Evolutionary conservation across 1,140 invertebrate genomes (phyloP).

Genomic region (Nymphalis io): DNA sequence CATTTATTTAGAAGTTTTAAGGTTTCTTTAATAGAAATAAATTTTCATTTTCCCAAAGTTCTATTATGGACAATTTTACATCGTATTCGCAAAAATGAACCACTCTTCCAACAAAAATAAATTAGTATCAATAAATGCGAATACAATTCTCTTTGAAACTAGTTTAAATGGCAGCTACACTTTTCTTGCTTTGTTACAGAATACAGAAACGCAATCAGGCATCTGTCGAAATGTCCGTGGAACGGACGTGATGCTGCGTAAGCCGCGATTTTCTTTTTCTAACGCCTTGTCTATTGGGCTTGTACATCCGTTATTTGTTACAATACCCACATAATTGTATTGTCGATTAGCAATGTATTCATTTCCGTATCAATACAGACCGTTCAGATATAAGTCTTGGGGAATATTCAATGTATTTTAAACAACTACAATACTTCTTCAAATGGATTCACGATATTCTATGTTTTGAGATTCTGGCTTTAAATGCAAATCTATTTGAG

Average conservation of each 20-base stretch:
- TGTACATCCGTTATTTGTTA: neutral
- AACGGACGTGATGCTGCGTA: constrained; percentile 41
- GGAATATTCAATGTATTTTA: neutral
- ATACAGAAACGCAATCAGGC: constrained; percentile 45
- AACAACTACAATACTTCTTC: neutral
- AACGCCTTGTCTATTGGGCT: neutral
- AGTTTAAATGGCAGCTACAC: constrained; percentile 14
- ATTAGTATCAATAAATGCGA: constrained; percentile 13
- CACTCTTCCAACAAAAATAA: neutral
- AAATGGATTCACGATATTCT: neutral
- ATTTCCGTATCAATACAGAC: neutral
- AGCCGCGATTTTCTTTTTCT: constrained; percentile 44
- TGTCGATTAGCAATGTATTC: neutral
- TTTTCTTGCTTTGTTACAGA: constrained; percentile 27
- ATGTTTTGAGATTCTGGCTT: neutral
- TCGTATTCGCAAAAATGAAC: no score
- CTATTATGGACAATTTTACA: no score
- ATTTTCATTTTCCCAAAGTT: no score
- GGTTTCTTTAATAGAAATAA: no score
- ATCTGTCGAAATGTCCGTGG: constrained; percentile 48
- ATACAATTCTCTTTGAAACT: constrained; percentile 18
- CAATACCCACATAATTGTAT: neutral
- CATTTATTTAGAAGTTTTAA: no score
- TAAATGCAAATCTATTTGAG: neutral
- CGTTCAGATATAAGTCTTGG: neutral